A percentile compares a stretch with the other conserved stretches of the same genome.
phyloP scores from a whole-genome alignment of 2,888 invertebrate species.

The Uropetala carovei region DNA sequence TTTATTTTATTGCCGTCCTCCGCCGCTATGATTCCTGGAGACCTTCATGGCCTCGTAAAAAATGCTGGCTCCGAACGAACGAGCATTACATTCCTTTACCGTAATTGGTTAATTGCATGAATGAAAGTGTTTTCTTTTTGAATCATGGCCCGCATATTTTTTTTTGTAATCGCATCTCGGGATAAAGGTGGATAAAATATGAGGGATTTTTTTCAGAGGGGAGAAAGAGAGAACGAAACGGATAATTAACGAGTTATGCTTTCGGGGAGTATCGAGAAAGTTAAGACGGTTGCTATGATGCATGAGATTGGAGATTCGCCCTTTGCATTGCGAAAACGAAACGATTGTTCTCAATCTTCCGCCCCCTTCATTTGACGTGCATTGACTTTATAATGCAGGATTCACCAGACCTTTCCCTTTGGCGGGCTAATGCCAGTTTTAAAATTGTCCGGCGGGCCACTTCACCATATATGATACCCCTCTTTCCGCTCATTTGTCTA shows the following conservation, averaged over 20 bases:
- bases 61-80: neutral
- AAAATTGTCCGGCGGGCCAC: too few species aligned
- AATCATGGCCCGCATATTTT: too few species aligned
- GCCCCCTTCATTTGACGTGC: neutral
- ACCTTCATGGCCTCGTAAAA: slow-evolving; percentile 2
- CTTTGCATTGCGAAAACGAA: neutral
- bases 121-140: neutral
- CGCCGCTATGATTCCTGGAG: neutral
- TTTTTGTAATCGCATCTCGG: too few species aligned
- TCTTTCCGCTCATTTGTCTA: too few species aligned
- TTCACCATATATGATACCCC: too few species aligned
- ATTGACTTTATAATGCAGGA: too few species aligned
- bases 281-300: neutral
- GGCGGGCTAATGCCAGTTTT: too few species aligned
- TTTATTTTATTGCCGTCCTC: slow-evolving; percentile 1
- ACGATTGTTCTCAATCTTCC: neutral
- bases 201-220: neutral
- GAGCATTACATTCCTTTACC: neutral
- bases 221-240: neutral
- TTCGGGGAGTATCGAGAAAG: neutral
- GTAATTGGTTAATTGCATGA: slow-evolving; percentile 24
- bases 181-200: neutral
- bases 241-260: neutral
- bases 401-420: too few species aligned
- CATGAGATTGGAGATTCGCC: neutral